Conservation (phyloP, 2,113 vertebrate species). For the Fukomys damarensis region DNA sequence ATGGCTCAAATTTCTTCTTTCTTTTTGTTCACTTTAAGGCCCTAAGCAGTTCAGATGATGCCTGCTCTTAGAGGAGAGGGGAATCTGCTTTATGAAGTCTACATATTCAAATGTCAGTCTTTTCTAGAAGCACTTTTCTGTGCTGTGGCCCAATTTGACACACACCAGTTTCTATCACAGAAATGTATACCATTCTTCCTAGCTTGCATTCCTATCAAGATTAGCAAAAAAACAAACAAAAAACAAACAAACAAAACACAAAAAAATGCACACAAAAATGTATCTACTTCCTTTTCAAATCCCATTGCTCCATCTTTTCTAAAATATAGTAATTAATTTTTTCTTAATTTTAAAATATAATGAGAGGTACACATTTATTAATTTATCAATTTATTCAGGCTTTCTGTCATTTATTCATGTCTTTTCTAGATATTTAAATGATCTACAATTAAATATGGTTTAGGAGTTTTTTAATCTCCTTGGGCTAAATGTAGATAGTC, state of each 20-base stretch:
- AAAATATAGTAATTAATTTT: neutral
- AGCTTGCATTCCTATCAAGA: neutral
- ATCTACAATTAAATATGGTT: neutral
- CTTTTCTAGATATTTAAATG: constrained; percentile 17
- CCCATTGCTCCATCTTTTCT: neutral
- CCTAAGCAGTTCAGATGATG: neutral
- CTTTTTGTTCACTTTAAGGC: neutral
- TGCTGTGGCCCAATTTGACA: too few relatives aligned
- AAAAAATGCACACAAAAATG: neutral
- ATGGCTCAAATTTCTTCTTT: neutral
- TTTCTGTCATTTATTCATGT: neutral
- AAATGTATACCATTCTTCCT: neutral
- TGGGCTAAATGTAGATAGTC: neutral
- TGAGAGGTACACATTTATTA: neutral
- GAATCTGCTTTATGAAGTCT: neutral
- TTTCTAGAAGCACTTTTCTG: neutral
- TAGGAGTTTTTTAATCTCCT: neutral
- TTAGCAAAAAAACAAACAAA: neutral
- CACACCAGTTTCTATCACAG: neutral
- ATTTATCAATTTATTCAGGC: neutral
- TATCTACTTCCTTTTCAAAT: neutral
- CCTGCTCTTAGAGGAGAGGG: too few relatives aligned
- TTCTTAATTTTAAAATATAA: neutral
- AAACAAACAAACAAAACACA: too few relatives aligned
- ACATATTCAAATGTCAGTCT: neutral